Conservation (phyloP, 2,888 invertebrate genomes). For the Callinectes sapidus region DNA sequence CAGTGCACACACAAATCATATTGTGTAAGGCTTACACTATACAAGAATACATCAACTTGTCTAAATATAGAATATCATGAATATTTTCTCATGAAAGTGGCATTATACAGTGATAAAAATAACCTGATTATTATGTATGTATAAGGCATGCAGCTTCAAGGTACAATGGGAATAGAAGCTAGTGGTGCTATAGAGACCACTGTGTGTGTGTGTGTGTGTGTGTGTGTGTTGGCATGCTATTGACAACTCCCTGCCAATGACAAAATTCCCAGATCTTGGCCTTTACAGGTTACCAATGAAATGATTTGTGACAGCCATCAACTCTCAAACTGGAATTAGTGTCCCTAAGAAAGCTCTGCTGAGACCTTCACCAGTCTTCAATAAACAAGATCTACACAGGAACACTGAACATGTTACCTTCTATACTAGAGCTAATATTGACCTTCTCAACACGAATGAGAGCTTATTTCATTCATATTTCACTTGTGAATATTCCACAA, state of each 20-base stretch:
- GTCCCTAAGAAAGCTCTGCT: neutral
- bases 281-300: neutral
- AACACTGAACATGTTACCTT: neutral
- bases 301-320: neutral
- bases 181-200: neutral
- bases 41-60: neutral
- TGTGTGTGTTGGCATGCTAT: neutral
- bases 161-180: neutral
- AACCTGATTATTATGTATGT: conserved; percentile 3
- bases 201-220: neutral
- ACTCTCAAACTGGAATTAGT: neutral
- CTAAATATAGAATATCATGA: neutral
- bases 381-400: neutral
- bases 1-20: neutral
- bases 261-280: neutral
- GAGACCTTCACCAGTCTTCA: neutral
- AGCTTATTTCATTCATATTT: neutral
- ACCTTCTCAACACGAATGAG: neutral
- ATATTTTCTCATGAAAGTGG: neutral
- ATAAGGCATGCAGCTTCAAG: conserved; percentile 20
- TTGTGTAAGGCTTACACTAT: neutral
- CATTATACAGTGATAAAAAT: conserved; percentile 10
- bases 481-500: neutral
- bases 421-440: neutral
- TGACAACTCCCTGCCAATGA: neutral